Evolutionary conservation across 2,797 vertebrate genomes (phyloP).

Genomic region (Petrocephalus sullivani): DNA sequence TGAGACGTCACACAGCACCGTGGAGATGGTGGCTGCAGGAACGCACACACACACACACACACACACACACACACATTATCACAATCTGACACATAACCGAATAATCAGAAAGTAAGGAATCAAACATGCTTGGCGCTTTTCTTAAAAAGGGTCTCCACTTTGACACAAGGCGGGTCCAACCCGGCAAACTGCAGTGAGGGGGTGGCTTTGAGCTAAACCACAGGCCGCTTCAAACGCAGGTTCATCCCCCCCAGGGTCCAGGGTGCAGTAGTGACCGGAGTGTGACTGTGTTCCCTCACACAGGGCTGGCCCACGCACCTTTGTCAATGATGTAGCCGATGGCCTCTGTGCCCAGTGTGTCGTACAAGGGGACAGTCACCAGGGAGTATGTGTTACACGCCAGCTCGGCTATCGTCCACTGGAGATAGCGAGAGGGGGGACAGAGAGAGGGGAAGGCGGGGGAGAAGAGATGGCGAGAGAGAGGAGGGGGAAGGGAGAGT

Average conservation of each 20-base stretch:
- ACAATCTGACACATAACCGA: not conserved
- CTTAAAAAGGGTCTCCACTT: not conserved
- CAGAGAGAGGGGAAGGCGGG: not conserved
- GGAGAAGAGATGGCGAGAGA: not conserved
- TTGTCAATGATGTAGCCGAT: conserved; percentile 79
- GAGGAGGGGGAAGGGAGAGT: not conserved
- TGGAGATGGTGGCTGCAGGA: conserved; percentile 68
- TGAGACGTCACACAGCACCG: conserved; percentile 82
- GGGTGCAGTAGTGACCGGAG: not conserved
- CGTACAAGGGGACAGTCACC: conserved; percentile 86
- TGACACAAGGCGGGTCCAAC: not conserved
- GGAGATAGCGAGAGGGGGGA: conserved; percentile 25
- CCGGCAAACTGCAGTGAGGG: not conserved
- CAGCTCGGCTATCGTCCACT: conserved; percentile 93
- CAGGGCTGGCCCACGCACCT: conserved; percentile 59
- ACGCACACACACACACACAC: not conserved
- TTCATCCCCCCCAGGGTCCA: not conserved
- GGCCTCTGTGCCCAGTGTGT: conserved; percentile 85
- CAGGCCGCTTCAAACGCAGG: not conserved
- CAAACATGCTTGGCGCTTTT: not conserved
- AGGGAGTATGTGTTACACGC: conserved; percentile 90
- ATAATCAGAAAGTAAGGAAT: not conserved
- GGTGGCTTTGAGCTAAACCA: not conserved
- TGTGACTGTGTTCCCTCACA: not conserved
- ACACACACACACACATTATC: too few relatives aligned